A percentile compares a stretch with the other conserved stretches of the same genome.
Evolutionary conservation across 2,113 vertebrate species (phyloP).

Genomic region (Penelope pileata): DNA sequence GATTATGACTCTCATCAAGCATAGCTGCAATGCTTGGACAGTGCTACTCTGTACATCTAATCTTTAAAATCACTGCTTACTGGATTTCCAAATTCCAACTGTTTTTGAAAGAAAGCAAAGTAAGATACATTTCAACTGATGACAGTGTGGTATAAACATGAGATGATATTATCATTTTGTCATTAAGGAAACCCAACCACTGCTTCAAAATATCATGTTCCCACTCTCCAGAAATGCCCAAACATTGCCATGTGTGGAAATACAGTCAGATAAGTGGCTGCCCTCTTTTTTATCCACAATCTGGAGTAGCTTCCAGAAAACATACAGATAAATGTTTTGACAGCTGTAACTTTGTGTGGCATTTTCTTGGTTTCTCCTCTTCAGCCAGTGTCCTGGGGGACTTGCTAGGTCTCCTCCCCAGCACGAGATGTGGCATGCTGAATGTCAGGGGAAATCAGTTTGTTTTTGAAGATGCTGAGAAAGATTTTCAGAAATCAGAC

Average conservation of each 20-base stretch:
- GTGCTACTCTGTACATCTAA: neutral
- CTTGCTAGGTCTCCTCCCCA: neutral
- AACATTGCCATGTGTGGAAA: neutral
- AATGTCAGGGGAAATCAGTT: neutral
- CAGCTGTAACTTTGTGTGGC: neutral
- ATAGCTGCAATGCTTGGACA: slow-evolving; percentile 6
- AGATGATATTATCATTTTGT: slow-evolving; percentile 8
- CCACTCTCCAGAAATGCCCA: neutral
- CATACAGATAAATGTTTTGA: neutral
- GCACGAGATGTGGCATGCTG: accelerated
- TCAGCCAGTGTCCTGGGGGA: neutral
- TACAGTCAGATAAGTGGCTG: neutral
- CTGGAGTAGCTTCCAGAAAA: neutral
- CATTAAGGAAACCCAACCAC: neutral
- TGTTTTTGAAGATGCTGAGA: neutral
- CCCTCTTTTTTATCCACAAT: neutral
- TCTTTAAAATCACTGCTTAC: slow-evolving; percentile 6
- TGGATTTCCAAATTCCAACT: neutral
- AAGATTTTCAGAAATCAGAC: neutral
- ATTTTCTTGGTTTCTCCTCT: neutral
- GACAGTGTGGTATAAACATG: neutral
- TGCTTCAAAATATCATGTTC: neutral
- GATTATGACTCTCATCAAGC: neutral
- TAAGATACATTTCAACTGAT: neutral
- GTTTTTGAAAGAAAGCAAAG: neutral